Conservation (phyloP, 35 echinoderm and acorn worm species). For the Chiridota heheva region DNA sequence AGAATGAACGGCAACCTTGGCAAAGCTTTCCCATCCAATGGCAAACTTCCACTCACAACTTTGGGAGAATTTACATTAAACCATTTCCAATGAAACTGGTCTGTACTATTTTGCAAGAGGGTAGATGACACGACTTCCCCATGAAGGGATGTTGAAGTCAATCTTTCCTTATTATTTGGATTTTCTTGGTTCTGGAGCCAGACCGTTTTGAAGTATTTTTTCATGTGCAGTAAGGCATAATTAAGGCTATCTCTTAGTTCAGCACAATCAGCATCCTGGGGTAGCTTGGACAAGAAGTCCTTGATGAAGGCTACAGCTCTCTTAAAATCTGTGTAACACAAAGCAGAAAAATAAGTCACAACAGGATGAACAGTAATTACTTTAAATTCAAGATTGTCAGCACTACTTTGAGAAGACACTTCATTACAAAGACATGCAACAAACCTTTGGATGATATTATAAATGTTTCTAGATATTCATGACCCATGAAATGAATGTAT, state of each 20-base stretch:
- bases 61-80: slow-evolving; percentile 61
- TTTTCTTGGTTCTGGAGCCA: slow-evolving; percentile 74
- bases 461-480: too few species aligned
- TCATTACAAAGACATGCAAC: background rate
- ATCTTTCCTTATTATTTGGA: slow-evolving; percentile 11
- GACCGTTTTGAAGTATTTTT: slow-evolving; percentile 90
- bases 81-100: slow-evolving; percentile 91
- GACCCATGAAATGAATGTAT: too few species aligned
- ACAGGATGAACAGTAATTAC: background rate
- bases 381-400: background rate
- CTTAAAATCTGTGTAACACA: slow-evolving; percentile 81
- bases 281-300: slow-evolving; percentile 80
- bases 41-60: slow-evolving; percentile 64
- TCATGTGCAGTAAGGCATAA: slow-evolving; percentile 86
- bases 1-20: slow-evolving; percentile 66
- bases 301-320: slow-evolving; percentile 93
- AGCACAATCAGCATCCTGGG: slow-evolving; percentile 82
- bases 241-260: slow-evolving; percentile 85
- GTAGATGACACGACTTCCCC: slow-evolving; percentile 41
- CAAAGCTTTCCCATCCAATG: slow-evolving; percentile 61
- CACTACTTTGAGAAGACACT: too few species aligned
- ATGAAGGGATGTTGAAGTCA: slow-evolving; percentile 55
- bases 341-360: too few species aligned
- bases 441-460: background rate
- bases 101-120: slow-evolving; percentile 54